phyloP scores from a whole-genome alignment of 1,140 invertebrate genomes.

The Holotrichia oblita region DNA sequence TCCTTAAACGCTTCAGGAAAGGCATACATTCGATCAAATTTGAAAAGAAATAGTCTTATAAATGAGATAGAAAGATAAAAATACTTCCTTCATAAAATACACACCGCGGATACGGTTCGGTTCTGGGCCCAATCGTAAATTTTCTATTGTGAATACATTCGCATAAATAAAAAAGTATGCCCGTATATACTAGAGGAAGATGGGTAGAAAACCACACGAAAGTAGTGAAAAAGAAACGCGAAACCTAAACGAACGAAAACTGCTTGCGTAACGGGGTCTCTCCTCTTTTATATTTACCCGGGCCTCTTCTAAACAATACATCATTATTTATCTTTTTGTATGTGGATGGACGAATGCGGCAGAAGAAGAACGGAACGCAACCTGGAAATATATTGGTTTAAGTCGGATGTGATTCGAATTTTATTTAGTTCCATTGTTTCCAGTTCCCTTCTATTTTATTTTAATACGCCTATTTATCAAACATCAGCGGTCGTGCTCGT shows the following conservation, averaged over 20 bases:
- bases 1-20: too few relatives aligned
- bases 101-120: neutral
- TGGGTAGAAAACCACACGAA: neutral
- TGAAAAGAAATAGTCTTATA: too few relatives aligned
- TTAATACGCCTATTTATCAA: constrained; percentile 39
- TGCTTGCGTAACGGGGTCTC: neutral
- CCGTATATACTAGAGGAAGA: neutral
- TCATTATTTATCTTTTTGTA: constrained; percentile 40
- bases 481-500: constrained; percentile 1
- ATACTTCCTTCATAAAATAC: constrained; percentile 12
- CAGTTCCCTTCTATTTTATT: constrained; percentile 29
- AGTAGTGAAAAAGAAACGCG: constrained; percentile 11
- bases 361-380: constrained; percentile 20
- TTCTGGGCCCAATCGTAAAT: constrained; percentile 12
- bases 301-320: constrained; percentile 40
- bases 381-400: constrained; percentile 40
- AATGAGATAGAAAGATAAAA: neutral
- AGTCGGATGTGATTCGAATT: constrained; percentile 41
- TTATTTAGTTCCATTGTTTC: constrained; percentile 38
- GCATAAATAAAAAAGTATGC: constrained; percentile 18
- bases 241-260: constrained; percentile 2
- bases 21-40: too few relatives aligned
- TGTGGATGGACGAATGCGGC: neutral
- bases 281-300: neutral
- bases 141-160: constrained; percentile 29